Conservation (phyloP, 2,113 vertebrate genomes). For the Cairina moschata region DNA sequence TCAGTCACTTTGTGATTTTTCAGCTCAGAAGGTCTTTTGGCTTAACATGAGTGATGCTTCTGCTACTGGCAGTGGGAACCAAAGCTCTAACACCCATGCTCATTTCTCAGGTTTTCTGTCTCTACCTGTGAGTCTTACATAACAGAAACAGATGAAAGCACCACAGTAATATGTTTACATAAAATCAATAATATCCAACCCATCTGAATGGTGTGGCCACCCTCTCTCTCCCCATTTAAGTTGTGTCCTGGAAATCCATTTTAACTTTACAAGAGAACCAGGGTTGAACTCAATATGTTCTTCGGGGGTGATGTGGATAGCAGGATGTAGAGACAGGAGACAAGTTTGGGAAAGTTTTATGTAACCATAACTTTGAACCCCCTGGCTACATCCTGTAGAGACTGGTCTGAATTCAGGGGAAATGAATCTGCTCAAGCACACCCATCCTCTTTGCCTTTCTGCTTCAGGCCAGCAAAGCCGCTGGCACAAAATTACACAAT, state of each 20-base stretch:
- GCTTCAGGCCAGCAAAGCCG: not conserved
- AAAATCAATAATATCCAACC: not conserved
- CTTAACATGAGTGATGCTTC: not conserved
- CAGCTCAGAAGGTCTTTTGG: not conserved
- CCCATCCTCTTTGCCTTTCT: not conserved
- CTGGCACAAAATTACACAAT: not conserved
- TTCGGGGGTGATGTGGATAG: not conserved
- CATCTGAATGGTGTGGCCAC: not conserved
- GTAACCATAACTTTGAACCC: not conserved
- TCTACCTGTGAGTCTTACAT: not conserved
- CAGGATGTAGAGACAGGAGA: not conserved
- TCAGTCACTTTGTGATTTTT: not conserved
- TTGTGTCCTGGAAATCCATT: not conserved
- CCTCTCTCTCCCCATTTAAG: not conserved
- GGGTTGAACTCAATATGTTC: not conserved
- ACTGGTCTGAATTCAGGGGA: not conserved
- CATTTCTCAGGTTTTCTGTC: not conserved
- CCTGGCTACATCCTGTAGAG: not conserved
- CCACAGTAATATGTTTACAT: not conserved
- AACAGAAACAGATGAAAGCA: not conserved
- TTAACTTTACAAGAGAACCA: not conserved
- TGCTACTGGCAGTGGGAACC: not conserved
- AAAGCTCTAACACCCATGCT: not conserved
- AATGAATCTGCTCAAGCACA: not conserved
- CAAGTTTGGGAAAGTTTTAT: not conserved